Evolutionary conservation across 37 sponge, comb jelly and placozoan genomes (phyloP).

Genomic region (Diacarnus erythraeanus): DNA sequence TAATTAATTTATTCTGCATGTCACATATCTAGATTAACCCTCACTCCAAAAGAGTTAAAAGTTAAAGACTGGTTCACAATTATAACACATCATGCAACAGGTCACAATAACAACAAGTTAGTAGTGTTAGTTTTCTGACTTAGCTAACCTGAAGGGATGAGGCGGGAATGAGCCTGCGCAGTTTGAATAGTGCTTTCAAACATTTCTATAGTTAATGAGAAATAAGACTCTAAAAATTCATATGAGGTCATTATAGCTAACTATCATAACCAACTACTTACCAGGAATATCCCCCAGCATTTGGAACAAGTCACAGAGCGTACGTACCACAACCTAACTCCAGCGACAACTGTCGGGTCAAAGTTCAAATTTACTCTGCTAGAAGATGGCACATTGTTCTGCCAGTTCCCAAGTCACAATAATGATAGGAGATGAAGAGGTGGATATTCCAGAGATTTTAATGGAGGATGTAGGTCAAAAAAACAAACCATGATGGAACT

Average conservation of each 20-base stretch:
- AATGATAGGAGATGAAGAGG: conserved; percentile 34
- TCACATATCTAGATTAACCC: too few relatives aligned
- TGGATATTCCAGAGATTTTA: conserved; percentile 40
- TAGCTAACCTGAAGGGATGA: conserved; percentile 4
- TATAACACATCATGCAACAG: too few relatives aligned
- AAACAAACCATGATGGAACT: neutral
- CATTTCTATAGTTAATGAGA: neutral
- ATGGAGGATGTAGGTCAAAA: conserved; percentile 53
- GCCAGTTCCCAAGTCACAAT: neutral
- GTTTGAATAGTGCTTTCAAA: neutral
- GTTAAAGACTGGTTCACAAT: too few relatives aligned
- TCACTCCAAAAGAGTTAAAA: too few relatives aligned
- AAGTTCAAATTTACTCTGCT: neutral
- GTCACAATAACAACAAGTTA: too few relatives aligned
- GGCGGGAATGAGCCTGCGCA: neutral
- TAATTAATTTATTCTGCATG: too few relatives aligned
- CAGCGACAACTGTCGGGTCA: neutral
- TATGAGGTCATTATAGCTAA: neutral
- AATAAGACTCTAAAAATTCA: too few relatives aligned
- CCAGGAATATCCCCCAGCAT: neutral
- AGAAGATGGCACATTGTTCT: neutral
- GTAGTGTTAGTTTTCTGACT: too few relatives aligned
- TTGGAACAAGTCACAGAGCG: neutral
- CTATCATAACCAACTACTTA: neutral
- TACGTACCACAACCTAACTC: neutral